Evolutionary conservation across 2,888 invertebrate species (phyloP).

Genomic region (Drymonia ruficornis): DNA sequence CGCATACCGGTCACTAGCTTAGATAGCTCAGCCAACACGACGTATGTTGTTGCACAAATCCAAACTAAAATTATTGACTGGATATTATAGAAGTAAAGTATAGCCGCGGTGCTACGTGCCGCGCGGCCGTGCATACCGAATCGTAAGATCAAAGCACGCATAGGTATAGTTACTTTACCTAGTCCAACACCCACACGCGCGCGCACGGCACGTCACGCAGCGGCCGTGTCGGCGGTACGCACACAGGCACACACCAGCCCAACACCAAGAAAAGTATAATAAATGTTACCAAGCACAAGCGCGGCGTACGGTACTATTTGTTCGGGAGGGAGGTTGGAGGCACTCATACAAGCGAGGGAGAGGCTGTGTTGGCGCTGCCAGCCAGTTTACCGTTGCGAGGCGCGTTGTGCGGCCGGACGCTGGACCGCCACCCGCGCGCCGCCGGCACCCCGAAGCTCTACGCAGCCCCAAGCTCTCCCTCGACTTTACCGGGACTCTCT

Average conservation of each 20-base stretch:
- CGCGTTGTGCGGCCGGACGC: conserved; percentile 83
- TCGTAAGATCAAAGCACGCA: conserved; percentile 85
- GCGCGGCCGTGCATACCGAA: conserved; percentile 83
- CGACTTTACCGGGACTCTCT: conserved; percentile 55
- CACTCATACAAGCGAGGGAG: conserved; percentile 80
- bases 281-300: conserved; percentile 81
- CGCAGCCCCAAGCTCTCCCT: conserved; percentile 48
- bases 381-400: conserved; percentile 85
- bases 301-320: conserved; percentile 83
- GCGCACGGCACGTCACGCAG: conserved; percentile 41
- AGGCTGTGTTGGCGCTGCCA: conserved; percentile 77
- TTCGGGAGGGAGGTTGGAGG: conserved; percentile 82
- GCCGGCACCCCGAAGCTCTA: conserved; percentile 70
- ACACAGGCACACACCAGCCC: conserved; percentile 60
- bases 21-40: conserved; percentile 61
- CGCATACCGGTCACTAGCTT: conserved; percentile 55
- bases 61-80: conserved; percentile 81
- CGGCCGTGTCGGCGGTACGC: conserved; percentile 56
- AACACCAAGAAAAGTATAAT: conserved; percentile 79
- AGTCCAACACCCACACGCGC: conserved; percentile 76
- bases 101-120: conserved; percentile 76
- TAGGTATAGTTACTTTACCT: conserved; percentile 79
- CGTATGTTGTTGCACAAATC: conserved; percentile 79
- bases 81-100: conserved; percentile 80
- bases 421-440: conserved; percentile 77